phyloP scores from a whole-genome alignment of 2,797 vertebrate species.

The Cirrhinus molitorella region DNA sequence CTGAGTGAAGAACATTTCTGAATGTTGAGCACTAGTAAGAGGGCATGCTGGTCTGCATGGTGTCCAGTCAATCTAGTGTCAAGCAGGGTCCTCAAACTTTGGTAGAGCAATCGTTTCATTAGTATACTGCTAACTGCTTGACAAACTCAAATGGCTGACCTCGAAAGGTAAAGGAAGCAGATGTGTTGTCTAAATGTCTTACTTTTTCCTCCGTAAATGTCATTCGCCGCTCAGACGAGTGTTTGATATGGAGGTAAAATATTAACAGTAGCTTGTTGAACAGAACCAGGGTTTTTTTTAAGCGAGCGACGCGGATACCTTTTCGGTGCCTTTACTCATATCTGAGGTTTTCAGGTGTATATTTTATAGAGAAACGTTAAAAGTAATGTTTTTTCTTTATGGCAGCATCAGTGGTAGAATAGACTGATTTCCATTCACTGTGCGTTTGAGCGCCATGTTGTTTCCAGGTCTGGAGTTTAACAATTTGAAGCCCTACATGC shows the following conservation, averaged over 20 bases:
- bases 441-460: constrained; percentile 47
- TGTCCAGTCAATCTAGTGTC: constrained; percentile 45
- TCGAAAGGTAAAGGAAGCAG: constrained; percentile 29
- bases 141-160: constrained; percentile 29
- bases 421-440: constrained; percentile 53
- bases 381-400: constrained; percentile 39
- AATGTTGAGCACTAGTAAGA: constrained; percentile 20
- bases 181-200: constrained; percentile 31
- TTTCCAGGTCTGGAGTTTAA: constrained; percentile 24
- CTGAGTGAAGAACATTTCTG: constrained; percentile 18
- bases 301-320: constrained; percentile 51
- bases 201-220: constrained; percentile 43
- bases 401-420: constrained; percentile 61
- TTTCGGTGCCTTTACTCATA: constrained; percentile 66
- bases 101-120: constrained; percentile 42
- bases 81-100: constrained; percentile 35
- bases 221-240: constrained; percentile 44
- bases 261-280: constrained; percentile 51
- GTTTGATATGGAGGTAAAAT: constrained; percentile 34
- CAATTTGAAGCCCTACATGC: constrained; percentile 28
- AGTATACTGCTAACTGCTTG: constrained; percentile 26
- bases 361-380: constrained; percentile 58
- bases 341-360: constrained; percentile 60
- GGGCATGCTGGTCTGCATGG: neutral
- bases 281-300: constrained; percentile 61